A percentile compares a stretch with the other conserved stretches of the same genome.
Evolutionary conservation across 2,113 vertebrate species (phyloP).

Genomic region (Archocentrus centrarchus): DNA sequence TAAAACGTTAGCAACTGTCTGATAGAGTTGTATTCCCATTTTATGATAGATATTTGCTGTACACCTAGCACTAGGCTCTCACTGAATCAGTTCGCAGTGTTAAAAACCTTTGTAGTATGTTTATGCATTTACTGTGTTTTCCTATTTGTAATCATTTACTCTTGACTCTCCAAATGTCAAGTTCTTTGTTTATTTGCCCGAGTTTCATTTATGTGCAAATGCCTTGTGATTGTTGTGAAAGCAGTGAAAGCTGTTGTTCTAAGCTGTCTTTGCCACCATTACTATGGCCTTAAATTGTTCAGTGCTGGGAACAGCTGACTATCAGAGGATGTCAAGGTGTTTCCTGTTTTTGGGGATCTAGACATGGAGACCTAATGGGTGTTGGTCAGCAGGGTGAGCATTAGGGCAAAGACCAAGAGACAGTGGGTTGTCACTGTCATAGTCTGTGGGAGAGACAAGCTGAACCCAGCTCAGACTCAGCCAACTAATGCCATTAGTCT

Average conservation of each 20-base stretch:
- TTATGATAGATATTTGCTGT: not conserved
- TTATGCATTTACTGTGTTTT: not conserved
- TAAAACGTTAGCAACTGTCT: not conserved
- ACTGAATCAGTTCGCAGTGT: not conserved
- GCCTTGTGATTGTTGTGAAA: not conserved
- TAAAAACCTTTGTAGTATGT: not conserved
- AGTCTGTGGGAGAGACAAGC: conserved; percentile 56
- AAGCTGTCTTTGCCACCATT: not conserved
- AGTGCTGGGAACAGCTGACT: conserved; percentile 6
- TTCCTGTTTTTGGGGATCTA: conserved; percentile 62
- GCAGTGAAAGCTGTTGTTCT: not conserved
- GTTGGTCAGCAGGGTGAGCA: conserved; percentile 11
- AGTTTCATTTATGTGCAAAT: not conserved
- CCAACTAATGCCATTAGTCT: conserved; percentile 77
- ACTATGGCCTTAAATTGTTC: not conserved
- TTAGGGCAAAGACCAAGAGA: conserved; percentile 11
- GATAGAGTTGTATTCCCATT: not conserved
- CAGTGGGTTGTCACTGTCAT: conserved; percentile 41
- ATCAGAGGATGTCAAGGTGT: conserved; percentile 60
- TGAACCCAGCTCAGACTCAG: conserved; percentile 66
- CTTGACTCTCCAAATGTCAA: not conserved
- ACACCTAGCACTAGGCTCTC: not conserved
- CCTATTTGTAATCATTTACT: not conserved
- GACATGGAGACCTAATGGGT: conserved; percentile 13
- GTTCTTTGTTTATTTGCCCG: not conserved